These are phyloP conservation scores for Spheniscus mendiculus DNA, from an alignment of 2,113 vertebrate genomes.

Conservation along the genomic window DNA sequence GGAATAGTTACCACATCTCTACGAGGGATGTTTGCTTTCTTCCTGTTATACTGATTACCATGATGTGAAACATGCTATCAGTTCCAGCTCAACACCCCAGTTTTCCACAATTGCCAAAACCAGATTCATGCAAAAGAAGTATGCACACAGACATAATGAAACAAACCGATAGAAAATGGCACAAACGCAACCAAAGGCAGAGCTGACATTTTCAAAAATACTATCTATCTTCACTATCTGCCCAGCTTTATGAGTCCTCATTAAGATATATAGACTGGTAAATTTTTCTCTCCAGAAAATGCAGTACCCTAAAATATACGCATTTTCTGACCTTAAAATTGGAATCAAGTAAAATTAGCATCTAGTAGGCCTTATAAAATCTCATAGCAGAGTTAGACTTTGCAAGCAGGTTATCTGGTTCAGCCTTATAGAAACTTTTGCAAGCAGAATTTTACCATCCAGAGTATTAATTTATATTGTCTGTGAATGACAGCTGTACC, in stretches of 20 bases:
- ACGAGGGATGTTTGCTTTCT: background rate
- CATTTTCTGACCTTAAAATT: background rate
- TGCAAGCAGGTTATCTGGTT: background rate
- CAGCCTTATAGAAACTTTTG: background rate
- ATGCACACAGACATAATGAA: background rate
- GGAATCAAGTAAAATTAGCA: background rate
- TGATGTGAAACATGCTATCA: background rate
- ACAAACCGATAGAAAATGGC: background rate
- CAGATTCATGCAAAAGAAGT: background rate
- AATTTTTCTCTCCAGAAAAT: background rate
- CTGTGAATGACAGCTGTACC: background rate
- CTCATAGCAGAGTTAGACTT: background rate
- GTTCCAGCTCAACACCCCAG: background rate
- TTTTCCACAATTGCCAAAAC: background rate
- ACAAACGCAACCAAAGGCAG: background rate
- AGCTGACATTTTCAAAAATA: background rate
- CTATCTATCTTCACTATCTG: background rate
- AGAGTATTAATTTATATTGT: background rate
- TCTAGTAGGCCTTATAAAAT: background rate
- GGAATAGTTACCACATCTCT: background rate
- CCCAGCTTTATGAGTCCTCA: background rate
- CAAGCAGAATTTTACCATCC: background rate
- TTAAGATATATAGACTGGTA: background rate
- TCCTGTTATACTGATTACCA: background rate
- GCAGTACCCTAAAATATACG: background rate